A percentile compares a stretch with the other conserved stretches of the same genome.
phyloP scores from a whole-genome alignment of 2,888 invertebrate species.

The Thera britannica region DNA sequence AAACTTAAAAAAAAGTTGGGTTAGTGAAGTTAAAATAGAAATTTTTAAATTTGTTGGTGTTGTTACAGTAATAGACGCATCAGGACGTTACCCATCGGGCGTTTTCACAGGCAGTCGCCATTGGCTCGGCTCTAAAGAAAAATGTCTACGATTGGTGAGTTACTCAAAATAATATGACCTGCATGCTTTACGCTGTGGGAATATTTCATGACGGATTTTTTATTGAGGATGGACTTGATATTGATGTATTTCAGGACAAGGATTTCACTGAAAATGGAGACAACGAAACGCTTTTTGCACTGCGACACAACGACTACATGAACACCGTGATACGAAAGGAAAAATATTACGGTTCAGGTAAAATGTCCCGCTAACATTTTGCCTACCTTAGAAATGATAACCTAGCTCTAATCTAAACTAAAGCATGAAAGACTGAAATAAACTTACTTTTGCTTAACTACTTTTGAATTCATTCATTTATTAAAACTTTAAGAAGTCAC shows the following conservation, averaged over 20 bases:
- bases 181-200: neutral
- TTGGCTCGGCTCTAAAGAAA: slow-evolving; percentile 78
- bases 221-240: neutral
- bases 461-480: no score
- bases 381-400: neutral
- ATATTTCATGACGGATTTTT: no score
- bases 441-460: no score
- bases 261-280: slow-evolving; percentile 37
- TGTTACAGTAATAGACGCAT: slow-evolving; percentile 71
- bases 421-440: no score
- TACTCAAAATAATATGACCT: neutral
- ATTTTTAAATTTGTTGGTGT: no score
- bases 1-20: no score
- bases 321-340: slow-evolving; percentile 53
- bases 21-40: no score
- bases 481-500: no score
- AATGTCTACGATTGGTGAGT: slow-evolving; percentile 71
- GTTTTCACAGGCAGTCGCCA: slow-evolving; percentile 72
- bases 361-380: neutral
- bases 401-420: neutral
- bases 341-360: slow-evolving; percentile 52
- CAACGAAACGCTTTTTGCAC: slow-evolving; percentile 55
- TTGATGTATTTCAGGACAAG: slow-evolving; percentile 27
- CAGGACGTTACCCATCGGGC: slow-evolving; percentile 73
- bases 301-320: slow-evolving; percentile 55